Base-by-base conservation (phyloP, 2,797 vertebrate species). In the Peromyscus attwateri region DNA sequence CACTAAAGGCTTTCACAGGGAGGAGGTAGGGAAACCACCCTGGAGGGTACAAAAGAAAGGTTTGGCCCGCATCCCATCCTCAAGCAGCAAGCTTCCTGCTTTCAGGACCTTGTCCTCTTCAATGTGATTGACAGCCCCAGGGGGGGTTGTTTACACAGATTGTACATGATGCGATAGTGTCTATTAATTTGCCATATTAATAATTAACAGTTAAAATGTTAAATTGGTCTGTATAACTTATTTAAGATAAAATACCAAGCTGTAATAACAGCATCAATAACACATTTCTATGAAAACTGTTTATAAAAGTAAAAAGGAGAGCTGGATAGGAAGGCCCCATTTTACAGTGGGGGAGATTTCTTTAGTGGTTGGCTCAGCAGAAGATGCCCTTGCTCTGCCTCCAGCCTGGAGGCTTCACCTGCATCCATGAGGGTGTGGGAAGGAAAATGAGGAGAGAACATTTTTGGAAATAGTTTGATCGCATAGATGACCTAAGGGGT, bases 181-280 rank as follows among this genome's bases (percentile, higher is more conserved):
- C 19, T 40, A 37, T 46, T 34, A 60, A 75, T 89, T 79, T 93
- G 43, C 40, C 80, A 46, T 34, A 14, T 25, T 80, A 40, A 55
- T 68, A 77, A 81, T 82, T 82, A 92, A 77, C 81, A 49, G 31
- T 95, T 62, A 60, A 55, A 52, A 79, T 1, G 14, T n/a, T 76
- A n/a, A 71, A 88, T 25, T 52, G 2, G 60, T 89, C 70, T 71
- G 79, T 62, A 40, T 75, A 91, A 34, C 40, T 70, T 75, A 71
- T 62, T 62, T 93, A 80, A 88, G 91, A 52, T 62, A 88, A 90
- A 23, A 43, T 34, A 87, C 19, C 60, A 84, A 92, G 6, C 21
- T 21, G 6, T 89, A 81, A 71, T 0, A 43, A 87, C 62, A 95
- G 64, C 55, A 89, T 82, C 77, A 14, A 43, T 40, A 87, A 46